Percentiles rank a stretch among this genome's conserved stretches.
Conservation (phyloP, 2,113 vertebrate genomes). For the Salminus brasiliensis region DNA sequence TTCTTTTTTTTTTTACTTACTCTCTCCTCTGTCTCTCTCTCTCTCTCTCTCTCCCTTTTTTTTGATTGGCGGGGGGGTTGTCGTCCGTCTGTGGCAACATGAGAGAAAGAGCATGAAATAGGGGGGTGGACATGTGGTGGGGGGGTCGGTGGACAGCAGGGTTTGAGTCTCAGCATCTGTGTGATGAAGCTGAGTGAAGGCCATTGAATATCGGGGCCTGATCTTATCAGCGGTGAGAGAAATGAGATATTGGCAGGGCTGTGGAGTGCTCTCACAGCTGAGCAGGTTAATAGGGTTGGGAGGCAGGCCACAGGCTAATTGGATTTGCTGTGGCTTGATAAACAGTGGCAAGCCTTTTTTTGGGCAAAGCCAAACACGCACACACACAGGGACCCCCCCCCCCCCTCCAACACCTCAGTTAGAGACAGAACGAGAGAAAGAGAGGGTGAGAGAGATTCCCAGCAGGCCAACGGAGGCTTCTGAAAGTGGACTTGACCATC, state of each 20-base stretch:
- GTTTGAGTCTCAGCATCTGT: slow-evolving; percentile 75
- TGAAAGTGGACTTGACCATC: slow-evolving; percentile 72
- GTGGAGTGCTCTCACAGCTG: slow-evolving; percentile 88
- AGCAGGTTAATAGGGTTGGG: slow-evolving; percentile 95
- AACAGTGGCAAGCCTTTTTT: slow-evolving; percentile 83
- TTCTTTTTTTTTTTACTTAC: not conserved
- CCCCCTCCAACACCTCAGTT: slow-evolving; percentile 48
- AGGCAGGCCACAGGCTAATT: slow-evolving; percentile 95
- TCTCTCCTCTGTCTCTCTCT: slow-evolving; percentile 11
- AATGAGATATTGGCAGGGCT: slow-evolving; percentile 98
- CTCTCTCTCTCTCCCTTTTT: slow-evolving; percentile 21
- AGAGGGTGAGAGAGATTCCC: slow-evolving; percentile 60
- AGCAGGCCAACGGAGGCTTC: slow-evolving; percentile 63
- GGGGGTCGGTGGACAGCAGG: slow-evolving; percentile 49
- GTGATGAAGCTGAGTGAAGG: slow-evolving; percentile 84
- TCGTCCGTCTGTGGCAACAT: slow-evolving; percentile 73
- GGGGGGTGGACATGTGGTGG: slow-evolving; percentile 33
- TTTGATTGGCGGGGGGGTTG: slow-evolving; percentile 48
- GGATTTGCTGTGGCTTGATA: slow-evolving; percentile 95
- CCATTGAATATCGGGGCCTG: slow-evolving; percentile 90
- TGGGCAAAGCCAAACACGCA: slow-evolving; percentile 44
- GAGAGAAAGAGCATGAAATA: slow-evolving; percentile 52
- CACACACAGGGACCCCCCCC: not conserved
- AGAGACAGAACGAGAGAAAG: slow-evolving; percentile 48
- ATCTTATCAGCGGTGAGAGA: slow-evolving; percentile 92